Conservation (phyloP, 2,113 vertebrate genomes). For the Prochilodus magdalenae region DNA sequence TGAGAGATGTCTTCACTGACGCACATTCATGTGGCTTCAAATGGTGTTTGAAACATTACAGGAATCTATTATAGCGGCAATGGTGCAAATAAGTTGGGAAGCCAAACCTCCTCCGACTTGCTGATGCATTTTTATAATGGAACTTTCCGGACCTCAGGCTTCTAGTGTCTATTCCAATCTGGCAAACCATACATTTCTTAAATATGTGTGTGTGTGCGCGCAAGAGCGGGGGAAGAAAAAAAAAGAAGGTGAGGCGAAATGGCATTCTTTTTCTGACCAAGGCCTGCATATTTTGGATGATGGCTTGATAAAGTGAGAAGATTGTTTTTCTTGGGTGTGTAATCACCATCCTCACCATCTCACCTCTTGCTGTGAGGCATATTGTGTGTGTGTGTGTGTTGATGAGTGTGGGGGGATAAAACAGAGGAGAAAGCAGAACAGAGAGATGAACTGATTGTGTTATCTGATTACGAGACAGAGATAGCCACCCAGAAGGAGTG, state of each 20-base stretch:
- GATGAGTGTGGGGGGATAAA: background rate
- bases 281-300: constrained; percentile 45
- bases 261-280: constrained; percentile 13
- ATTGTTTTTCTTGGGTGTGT: constrained; percentile 47
- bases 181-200: constrained; percentile 35
- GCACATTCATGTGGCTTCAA: constrained; percentile 51
- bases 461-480: constrained; percentile 30
- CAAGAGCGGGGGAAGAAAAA: background rate
- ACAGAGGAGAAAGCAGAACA: constrained; percentile 39
- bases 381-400: constrained; percentile 18
- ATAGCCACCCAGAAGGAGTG: constrained; percentile 45
- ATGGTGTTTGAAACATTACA: constrained; percentile 54
- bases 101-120: constrained; percentile 40
- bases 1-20: constrained; percentile 18
- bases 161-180: constrained; percentile 49
- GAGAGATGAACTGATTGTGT: constrained; percentile 42
- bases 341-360: constrained; percentile 29
- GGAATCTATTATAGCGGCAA: constrained; percentile 50
- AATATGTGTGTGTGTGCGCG: constrained; percentile 25
- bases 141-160: constrained; percentile 46
- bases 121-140: constrained; percentile 44
- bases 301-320: constrained; percentile 34
- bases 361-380: background rate
- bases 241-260: constrained; percentile 1
- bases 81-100: constrained; percentile 38